Percentiles rank a stretch among this genome's conserved stretches.
phyloP scores from a whole-genome alignment of 1,140 invertebrate species.

The Forficula auricularia region DNA sequence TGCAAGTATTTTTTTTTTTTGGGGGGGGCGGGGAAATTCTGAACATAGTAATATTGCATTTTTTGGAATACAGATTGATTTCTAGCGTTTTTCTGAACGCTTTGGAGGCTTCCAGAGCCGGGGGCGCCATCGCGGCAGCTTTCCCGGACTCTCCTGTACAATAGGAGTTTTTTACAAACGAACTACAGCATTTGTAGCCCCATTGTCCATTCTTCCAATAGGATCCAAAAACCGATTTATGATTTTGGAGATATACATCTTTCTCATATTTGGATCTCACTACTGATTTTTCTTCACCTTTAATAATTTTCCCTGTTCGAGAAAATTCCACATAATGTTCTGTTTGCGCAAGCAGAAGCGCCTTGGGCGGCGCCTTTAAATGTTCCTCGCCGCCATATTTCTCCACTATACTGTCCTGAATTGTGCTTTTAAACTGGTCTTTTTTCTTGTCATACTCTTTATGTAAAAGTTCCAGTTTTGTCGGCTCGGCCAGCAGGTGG shows the following conservation, averaged over 20 bases:
- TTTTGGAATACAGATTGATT: no score
- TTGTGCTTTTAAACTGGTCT: constrained; percentile 60
- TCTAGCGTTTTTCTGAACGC: no score
- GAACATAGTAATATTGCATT: no score
- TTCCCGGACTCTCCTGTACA: no score
- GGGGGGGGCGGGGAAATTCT: no score
- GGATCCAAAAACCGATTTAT: constrained; percentile 87
- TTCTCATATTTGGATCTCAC: constrained; percentile 88
- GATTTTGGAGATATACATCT: constrained; percentile 82
- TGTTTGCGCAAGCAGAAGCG: constrained; percentile 80
- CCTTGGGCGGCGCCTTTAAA: constrained; percentile 64
- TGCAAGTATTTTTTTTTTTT: no score
- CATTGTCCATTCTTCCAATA: constrained; percentile 82
- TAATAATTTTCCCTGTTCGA: constrained; percentile 67
- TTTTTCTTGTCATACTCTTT: constrained; percentile 81
- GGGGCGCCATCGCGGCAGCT: no score
- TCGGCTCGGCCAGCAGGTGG: constrained; percentile 91
- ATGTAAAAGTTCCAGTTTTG: constrained; percentile 83
- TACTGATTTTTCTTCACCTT: constrained; percentile 73
- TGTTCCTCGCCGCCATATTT: constrained; percentile 88
- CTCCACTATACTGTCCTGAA: constrained; percentile 61
- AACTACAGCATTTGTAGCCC: constrained; percentile 94
- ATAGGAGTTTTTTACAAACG: no score
- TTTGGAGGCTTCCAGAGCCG: no score
- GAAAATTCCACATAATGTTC: constrained; percentile 95